phyloP scores from a whole-genome alignment of 1,140 invertebrate species.

The Lordiphosa mommai region DNA sequence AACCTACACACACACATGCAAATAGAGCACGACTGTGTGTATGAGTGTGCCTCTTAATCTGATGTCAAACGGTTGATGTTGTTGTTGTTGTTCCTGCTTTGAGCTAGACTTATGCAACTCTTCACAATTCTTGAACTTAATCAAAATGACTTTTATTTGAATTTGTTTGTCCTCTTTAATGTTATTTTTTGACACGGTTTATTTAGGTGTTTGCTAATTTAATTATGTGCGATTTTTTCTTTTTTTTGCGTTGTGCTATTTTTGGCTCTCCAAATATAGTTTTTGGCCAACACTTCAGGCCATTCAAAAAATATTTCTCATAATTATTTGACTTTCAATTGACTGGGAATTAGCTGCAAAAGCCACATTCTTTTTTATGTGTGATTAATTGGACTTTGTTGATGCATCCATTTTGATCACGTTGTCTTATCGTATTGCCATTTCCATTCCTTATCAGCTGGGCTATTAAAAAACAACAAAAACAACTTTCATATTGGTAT shows the following conservation, averaged over 20 bases:
- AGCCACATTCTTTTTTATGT: neutral
- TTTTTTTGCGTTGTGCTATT: conserved; percentile 5
- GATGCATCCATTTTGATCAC: conserved; percentile 17
- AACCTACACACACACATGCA: neutral
- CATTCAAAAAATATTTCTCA: neutral
- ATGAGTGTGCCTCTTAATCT: conserved; percentile 9
- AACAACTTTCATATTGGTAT: too few species aligned
- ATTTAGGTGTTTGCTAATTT: conserved; percentile 3
- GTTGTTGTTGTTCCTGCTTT: conserved; percentile 14
- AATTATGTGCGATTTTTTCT: conserved; percentile 2
- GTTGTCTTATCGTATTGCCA: neutral
- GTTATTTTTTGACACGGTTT: conserved; percentile 3
- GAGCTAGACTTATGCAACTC: conserved; percentile 43
- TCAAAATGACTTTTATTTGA: conserved; percentile 15
- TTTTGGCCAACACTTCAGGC: conserved; percentile 2
- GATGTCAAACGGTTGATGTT: conserved; percentile 29
- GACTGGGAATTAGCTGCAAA: conserved; percentile 11
- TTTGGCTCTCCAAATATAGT: conserved; percentile 3
- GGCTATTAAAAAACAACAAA: conserved; percentile 15
- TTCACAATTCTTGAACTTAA: conserved; percentile 19
- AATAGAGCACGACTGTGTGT: neutral
- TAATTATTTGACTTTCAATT: conserved; percentile 19
- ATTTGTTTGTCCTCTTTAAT: conserved; percentile 4
- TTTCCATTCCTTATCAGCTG: conserved; percentile 16
- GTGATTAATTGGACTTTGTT: conserved; percentile 18